Evolutionary conservation across 2,113 vertebrate genomes (phyloP).

Genomic region (Corythornis cristatus): DNA sequence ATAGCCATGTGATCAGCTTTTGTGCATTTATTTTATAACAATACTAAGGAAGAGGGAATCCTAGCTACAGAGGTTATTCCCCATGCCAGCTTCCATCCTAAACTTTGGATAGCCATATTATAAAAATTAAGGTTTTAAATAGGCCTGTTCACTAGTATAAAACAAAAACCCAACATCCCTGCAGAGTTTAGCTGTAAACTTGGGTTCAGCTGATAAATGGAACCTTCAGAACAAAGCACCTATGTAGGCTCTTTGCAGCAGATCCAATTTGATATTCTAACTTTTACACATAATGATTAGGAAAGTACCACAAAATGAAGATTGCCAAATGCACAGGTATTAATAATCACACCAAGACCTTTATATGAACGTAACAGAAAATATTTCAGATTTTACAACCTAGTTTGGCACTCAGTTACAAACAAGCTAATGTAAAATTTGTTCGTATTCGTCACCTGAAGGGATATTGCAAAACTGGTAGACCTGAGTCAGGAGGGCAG

Average conservation of each 20-base stretch:
- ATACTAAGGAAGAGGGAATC: constrained; percentile 1
- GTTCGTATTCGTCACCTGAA: neutral
- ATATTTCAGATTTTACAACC: neutral
- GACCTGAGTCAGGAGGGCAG: neutral
- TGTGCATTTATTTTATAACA: constrained; percentile 10
- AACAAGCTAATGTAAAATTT: neutral
- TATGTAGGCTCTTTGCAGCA: neutral
- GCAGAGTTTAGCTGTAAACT: neutral
- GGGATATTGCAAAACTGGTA: neutral
- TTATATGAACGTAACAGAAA: neutral
- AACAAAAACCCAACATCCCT: neutral
- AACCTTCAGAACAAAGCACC: neutral
- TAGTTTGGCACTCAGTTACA: neutral
- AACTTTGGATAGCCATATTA: neutral
- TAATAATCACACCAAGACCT: neutral
- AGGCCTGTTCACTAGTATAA: neutral
- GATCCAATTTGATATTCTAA: neutral
- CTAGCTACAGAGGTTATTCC: constrained; percentile 9
- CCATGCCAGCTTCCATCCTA: neutral
- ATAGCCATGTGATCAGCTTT: neutral
- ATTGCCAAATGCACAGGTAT: neutral
- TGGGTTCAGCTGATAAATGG: neutral
- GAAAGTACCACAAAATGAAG: constrained; percentile 28
- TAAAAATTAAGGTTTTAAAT: constrained; percentile 13
- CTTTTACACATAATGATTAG: neutral